phyloP scores from a whole-genome alignment of 2,888 invertebrate genomes.

The Luperina testacea region DNA sequence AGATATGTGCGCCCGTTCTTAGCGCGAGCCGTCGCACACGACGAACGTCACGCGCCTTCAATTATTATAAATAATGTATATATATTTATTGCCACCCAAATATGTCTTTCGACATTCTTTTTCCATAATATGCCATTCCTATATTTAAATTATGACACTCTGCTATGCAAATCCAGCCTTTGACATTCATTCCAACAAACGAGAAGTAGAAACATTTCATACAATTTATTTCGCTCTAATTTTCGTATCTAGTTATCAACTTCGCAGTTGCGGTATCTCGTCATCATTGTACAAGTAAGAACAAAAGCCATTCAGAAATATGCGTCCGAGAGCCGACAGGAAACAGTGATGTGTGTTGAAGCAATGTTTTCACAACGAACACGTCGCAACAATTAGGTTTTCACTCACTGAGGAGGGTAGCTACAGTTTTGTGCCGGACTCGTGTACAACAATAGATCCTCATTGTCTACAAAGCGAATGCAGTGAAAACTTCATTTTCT shows the following conservation, averaged over 20 bases:
- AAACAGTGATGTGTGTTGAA: constrained; percentile 85
- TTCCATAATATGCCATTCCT: constrained; percentile 26
- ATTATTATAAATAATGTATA: constrained; percentile 72
- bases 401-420: constrained; percentile 83
- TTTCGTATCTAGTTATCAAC: constrained; percentile 70
- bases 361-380: constrained; percentile 83
- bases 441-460: constrained; percentile 73
- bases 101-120: constrained; percentile 21
- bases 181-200: constrained; percentile 40
- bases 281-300: constrained; percentile 86
- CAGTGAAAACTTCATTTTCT: constrained; percentile 73
- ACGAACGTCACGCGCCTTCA: constrained; percentile 74
- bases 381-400: constrained; percentile 86
- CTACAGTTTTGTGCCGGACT: constrained; percentile 81
- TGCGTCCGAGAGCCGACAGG: constrained; percentile 79
- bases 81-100: constrained; percentile 64
- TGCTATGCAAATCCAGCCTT: constrained; percentile 42
- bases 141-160: constrained; percentile 49
- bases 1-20: constrained; percentile 71
- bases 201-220: constrained; percentile 37
- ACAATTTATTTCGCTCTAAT: constrained; percentile 64
- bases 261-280: constrained; percentile 72
- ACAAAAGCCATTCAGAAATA: constrained; percentile 88
- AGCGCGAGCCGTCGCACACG: constrained; percentile 76
- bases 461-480: constrained; percentile 77